These are phyloP conservation scores for Drosophila fulvimacula DNA, from an alignment of 2,888 invertebrate genomes.

Conservation along the genomic window DNA sequence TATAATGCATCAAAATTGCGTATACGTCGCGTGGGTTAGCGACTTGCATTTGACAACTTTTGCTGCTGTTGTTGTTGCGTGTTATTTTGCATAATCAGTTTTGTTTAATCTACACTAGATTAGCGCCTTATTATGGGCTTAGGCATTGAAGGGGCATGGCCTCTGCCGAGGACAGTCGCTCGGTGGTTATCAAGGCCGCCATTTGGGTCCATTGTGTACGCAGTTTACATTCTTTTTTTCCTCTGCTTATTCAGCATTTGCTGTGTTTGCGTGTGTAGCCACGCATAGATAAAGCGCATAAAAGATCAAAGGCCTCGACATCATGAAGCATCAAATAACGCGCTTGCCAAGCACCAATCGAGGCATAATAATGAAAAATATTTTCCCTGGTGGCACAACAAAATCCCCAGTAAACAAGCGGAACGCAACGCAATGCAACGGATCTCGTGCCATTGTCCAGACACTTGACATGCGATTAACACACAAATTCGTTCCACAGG, in stretches of 20 bases:
- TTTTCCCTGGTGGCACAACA: conserved; percentile 31
- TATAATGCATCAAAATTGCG: conserved; percentile 36
- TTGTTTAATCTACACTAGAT: conserved; percentile 64
- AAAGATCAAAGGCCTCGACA: conserved; percentile 74
- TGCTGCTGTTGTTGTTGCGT: conserved; percentile 10
- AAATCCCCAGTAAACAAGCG: conserved; percentile 36
- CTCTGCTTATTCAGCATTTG: conserved; percentile 4
- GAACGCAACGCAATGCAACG: conserved; percentile 8
- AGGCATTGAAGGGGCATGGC: conserved; percentile 33
- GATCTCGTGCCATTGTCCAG: conserved; percentile 54
- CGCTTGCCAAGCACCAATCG: conserved; percentile 67
- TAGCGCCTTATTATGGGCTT: conserved; percentile 63
- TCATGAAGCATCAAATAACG: conserved; percentile 73
- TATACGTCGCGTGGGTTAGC: conserved; percentile 39
- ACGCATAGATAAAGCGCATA: conserved; percentile 72
- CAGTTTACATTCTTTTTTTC: conserved; percentile 36
- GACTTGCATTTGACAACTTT: conserved; percentile 44
- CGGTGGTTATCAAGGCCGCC: conserved; percentile 58
- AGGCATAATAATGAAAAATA: conserved; percentile 76
- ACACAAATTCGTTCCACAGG: conserved; percentile 46
- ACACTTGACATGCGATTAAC: conserved; percentile 72
- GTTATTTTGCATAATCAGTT: conserved; percentile 58
- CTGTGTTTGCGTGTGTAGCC: conserved; percentile 28
- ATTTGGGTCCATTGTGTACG: conserved; percentile 56
- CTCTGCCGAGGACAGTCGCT: conserved; percentile 43